phyloP scores from a whole-genome alignment of 2,888 invertebrate species.

The Platycnemis pennipes region DNA sequence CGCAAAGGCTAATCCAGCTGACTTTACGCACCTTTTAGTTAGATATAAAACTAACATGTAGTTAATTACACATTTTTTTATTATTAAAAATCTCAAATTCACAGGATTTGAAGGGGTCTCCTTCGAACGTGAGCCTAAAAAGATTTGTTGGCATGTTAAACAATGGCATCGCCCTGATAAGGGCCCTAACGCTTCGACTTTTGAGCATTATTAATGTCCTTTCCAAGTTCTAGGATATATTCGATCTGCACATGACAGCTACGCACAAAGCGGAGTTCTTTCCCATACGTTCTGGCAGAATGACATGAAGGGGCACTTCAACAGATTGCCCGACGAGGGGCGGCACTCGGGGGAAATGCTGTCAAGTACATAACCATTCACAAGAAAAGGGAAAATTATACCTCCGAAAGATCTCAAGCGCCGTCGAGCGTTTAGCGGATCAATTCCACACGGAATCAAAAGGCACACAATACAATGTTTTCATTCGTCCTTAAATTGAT shows the following conservation, averaged over 20 bases:
- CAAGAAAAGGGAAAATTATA: slow-evolving; percentile 12
- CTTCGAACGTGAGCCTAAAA: background rate
- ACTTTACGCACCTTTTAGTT: background rate
- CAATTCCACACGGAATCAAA: background rate
- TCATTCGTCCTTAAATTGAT: background rate
- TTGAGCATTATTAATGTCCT: slow-evolving; percentile 53
- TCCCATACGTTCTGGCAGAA: slow-evolving; percentile 28
- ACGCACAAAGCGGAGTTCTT: slow-evolving; percentile 22
- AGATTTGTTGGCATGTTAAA: background rate
- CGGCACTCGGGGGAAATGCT: slow-evolving; percentile 33
- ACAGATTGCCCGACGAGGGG: background rate
- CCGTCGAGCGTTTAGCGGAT: background rate
- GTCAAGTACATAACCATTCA: slow-evolving; percentile 41
- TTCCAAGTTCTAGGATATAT: slow-evolving; percentile 31
- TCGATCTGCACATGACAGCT: slow-evolving; percentile 52
- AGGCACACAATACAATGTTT: background rate
- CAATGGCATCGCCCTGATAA: background rate
- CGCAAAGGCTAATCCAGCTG: background rate
- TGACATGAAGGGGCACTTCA: slow-evolving; percentile 63
- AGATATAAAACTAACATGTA: background rate
- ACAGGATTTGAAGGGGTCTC: background rate
- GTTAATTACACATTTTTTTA: background rate
- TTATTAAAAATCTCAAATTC: background rate
- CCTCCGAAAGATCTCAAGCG: slow-evolving; percentile 13
- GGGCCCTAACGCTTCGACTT: background rate